phyloP scores from a whole-genome alignment of 1,140 invertebrate species.

The Probaryconus sp. region DNA sequence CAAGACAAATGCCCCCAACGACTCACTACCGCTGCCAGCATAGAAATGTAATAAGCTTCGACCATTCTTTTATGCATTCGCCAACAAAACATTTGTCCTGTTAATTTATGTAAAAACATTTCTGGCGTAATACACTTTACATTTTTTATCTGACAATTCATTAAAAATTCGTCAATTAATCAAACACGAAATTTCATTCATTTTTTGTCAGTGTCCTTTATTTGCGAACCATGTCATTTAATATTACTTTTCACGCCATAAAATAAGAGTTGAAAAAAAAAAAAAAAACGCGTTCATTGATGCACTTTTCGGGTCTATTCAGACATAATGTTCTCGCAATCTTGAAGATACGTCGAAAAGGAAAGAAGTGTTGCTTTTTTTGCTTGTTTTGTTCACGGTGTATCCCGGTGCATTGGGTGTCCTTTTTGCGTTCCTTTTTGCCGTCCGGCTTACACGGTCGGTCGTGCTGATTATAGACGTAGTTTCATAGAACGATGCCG shows the following conservation, averaged over 20 bases:
- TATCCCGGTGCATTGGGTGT: not conserved
- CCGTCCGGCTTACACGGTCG: slow-evolving; percentile 26
- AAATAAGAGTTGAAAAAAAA: not conserved
- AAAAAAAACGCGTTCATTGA: slow-evolving; percentile 11
- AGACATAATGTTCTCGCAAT: slow-evolving; percentile 30
- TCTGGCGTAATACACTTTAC: not conserved
- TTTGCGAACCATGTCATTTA: slow-evolving; percentile 30
- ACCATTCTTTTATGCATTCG: too few relatives aligned
- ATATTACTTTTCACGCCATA: slow-evolving; percentile 28
- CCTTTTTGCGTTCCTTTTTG: slow-evolving; percentile 26
- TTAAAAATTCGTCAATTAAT: slow-evolving; percentile 30
- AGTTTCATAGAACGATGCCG: slow-evolving; percentile 51
- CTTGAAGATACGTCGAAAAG: slow-evolving; percentile 20
- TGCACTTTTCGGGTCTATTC: slow-evolving; percentile 13
- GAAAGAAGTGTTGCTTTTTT: not conserved
- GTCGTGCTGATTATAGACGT: slow-evolving; percentile 58
- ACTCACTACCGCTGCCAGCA: too few relatives aligned
- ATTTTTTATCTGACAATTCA: too few relatives aligned
- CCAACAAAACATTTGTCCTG: too few relatives aligned
- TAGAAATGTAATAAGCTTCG: too few relatives aligned
- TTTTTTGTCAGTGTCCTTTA: slow-evolving; percentile 7
- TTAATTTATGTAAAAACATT: not conserved
- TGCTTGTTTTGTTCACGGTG: slow-evolving; percentile 1
- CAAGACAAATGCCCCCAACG: slow-evolving; percentile 9
- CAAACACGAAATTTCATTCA: slow-evolving; percentile 29